Conservation (phyloP, 2,797 vertebrate genomes). For the Danio jaintianensis region DNA sequence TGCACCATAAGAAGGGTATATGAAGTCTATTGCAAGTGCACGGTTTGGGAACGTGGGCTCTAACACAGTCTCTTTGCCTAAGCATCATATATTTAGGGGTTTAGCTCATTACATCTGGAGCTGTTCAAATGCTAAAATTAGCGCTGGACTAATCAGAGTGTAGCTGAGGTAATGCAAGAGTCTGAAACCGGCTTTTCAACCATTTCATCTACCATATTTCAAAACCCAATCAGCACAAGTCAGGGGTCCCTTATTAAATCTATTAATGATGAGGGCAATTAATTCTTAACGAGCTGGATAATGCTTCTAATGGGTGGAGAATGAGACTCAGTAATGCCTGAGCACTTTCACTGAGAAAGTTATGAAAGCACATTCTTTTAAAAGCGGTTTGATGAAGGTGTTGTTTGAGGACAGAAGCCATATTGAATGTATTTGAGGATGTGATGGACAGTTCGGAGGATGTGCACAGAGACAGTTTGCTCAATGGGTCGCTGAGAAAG, state of each 20-base stretch:
- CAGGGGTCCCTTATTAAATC: slow-evolving; percentile 52
- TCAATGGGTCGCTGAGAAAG: neutral
- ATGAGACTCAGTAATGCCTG: slow-evolving; percentile 57
- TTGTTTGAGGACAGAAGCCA: neutral
- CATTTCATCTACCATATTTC: slow-evolving; percentile 56
- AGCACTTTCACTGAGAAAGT: slow-evolving; percentile 27
- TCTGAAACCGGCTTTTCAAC: slow-evolving; percentile 42
- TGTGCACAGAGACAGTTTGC: neutral
- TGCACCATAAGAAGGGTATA: neutral
- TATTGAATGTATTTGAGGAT: neutral
- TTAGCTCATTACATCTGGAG: slow-evolving; percentile 36
- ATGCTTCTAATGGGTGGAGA: slow-evolving; percentile 62
- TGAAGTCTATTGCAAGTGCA: neutral
- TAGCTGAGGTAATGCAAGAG: slow-evolving; percentile 21
- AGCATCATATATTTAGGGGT: slow-evolving; percentile 26
- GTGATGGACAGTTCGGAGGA: slow-evolving; percentile 5
- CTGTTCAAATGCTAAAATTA: slow-evolving; percentile 34
- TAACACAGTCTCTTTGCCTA: slow-evolving; percentile 15
- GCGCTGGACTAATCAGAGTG: slow-evolving; percentile 29
- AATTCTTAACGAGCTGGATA: slow-evolving; percentile 62
- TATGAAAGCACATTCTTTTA: slow-evolving; percentile 44
- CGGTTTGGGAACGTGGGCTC: neutral
- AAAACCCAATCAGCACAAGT: slow-evolving; percentile 65
- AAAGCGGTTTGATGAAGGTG: neutral
- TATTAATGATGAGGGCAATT: slow-evolving; percentile 64